Conservation (phyloP, 2,113 vertebrate genomes). For the Fregetta grallaria region DNA sequence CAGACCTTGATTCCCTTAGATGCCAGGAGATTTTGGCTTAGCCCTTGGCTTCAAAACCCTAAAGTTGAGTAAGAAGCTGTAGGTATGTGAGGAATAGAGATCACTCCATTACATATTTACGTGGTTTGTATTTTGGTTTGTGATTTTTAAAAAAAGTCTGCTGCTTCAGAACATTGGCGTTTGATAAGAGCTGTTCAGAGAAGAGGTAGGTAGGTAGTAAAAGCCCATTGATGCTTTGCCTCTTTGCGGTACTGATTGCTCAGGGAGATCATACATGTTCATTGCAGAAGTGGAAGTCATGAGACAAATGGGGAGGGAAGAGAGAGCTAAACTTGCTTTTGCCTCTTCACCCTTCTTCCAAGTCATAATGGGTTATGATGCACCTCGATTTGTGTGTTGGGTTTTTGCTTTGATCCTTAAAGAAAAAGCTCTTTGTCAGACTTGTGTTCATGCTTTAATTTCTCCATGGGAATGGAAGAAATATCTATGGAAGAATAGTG, state of each 20-base stretch:
- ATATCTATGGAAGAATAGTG: fast-evolving
- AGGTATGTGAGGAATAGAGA: background rate
- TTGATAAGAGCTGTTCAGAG: background rate
- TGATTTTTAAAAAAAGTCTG: background rate
- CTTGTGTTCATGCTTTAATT: background rate
- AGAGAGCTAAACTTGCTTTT: background rate
- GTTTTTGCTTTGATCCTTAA: background rate
- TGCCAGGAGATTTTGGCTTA: background rate
- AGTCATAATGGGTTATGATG: background rate
- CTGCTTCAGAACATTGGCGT: fast-evolving
- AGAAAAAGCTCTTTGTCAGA: background rate
- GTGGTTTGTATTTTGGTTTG: background rate
- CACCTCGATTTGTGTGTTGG: background rate
- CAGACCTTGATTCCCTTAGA: background rate
- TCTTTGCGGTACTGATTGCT: background rate
- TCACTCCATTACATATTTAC: background rate
- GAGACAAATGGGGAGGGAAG: background rate
- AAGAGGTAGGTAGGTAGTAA: background rate
- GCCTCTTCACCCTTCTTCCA: background rate
- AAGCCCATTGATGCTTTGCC: background rate
- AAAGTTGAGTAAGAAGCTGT: background rate
- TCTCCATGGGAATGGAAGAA: background rate
- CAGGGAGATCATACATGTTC: background rate
- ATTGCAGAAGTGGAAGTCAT: background rate
- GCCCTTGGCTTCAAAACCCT: background rate